Conservation (phyloP, 2,797 vertebrate genomes). For the Pelobates cultripes region DNA sequence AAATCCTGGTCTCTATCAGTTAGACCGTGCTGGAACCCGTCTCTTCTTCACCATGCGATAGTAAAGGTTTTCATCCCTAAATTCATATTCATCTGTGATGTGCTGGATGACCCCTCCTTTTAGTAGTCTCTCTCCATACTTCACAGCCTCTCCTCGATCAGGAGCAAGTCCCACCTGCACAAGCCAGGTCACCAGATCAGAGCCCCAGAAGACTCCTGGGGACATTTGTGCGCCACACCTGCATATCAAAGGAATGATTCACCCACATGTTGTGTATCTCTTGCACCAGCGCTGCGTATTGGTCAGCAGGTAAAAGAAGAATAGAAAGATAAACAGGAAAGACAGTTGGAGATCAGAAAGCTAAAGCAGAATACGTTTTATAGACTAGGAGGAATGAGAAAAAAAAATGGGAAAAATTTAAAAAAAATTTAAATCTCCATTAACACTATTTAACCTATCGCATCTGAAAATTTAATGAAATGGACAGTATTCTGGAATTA, state of each 20-base stretch:
- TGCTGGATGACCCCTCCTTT: slow-evolving; percentile 87
- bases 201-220: slow-evolving; percentile 87
- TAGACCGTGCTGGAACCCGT: slow-evolving; percentile 49
- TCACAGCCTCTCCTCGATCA: slow-evolving; percentile 84
- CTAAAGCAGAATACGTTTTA: slow-evolving; percentile 59
- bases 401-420: neutral
- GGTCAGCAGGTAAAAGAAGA: slow-evolving; percentile 63
- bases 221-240: slow-evolving; percentile 88
- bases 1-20: slow-evolving; percentile 25
- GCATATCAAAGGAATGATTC: slow-evolving; percentile 82
- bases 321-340: slow-evolving; percentile 70
- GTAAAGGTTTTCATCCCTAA: slow-evolving; percentile 85
- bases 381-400: too few species aligned
- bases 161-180: slow-evolving; percentile 87
- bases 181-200: slow-evolving; percentile 93
- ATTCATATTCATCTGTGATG: slow-evolving; percentile 82
- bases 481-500: too few species aligned
- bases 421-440: too few species aligned
- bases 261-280: slow-evolving; percentile 82
- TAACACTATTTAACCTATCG: too few species aligned
- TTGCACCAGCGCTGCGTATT: slow-evolving; percentile 71
- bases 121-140: slow-evolving; percentile 84
- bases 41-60: slow-evolving; percentile 78
- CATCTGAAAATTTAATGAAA: too few species aligned
- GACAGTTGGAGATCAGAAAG: slow-evolving; percentile 66